Percentiles rank a stretch among this genome's conserved stretches.
Conservation (phyloP, 2,888 invertebrate species). For the Helicoverpa assulta region DNA sequence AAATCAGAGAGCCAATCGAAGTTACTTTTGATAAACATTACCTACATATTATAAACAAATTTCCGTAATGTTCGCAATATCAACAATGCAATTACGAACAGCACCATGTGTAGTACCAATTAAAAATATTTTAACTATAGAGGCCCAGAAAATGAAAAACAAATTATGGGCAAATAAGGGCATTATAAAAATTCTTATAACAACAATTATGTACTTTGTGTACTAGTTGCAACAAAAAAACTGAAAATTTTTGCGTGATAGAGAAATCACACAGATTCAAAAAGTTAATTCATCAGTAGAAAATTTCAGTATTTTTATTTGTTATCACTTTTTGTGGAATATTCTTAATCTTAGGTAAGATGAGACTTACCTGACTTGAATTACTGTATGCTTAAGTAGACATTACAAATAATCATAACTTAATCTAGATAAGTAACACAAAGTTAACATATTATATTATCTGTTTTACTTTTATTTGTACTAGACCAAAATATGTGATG, state of each 20-base stretch:
- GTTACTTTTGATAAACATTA: slow-evolving; percentile 5
- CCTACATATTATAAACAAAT: slow-evolving; percentile 25
- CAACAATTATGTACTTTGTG: slow-evolving; percentile 38
- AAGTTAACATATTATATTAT: slow-evolving; percentile 21
- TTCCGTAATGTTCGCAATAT: slow-evolving; percentile 33
- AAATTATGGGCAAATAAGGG: slow-evolving; percentile 37
- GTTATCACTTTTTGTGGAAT: slow-evolving; percentile 2
- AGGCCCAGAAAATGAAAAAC: slow-evolving; percentile 4
- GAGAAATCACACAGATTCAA: slow-evolving; percentile 1
- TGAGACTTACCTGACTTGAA: not conserved
- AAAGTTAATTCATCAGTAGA: slow-evolving; percentile 1
- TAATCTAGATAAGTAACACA: slow-evolving; percentile 42
- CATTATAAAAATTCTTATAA: slow-evolving; percentile 38
- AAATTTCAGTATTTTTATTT: slow-evolving; percentile 23
- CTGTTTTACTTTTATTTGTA: slow-evolving; percentile 54
- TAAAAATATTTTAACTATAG: slow-evolving; percentile 23
- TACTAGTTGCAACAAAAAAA: slow-evolving; percentile 22
- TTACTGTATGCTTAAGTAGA: slow-evolving; percentile 3
- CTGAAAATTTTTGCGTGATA: not conserved
- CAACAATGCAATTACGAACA: slow-evolving; percentile 37
- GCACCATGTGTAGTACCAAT: slow-evolving; percentile 65
- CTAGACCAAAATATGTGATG: slow-evolving; percentile 49
- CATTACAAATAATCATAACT: slow-evolving; percentile 14
- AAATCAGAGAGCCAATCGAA: not conserved
- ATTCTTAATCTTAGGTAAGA: slow-evolving; percentile 10